phyloP scores from a whole-genome alignment of 2,797 vertebrate genomes.

The Serranus cabrilla region DNA sequence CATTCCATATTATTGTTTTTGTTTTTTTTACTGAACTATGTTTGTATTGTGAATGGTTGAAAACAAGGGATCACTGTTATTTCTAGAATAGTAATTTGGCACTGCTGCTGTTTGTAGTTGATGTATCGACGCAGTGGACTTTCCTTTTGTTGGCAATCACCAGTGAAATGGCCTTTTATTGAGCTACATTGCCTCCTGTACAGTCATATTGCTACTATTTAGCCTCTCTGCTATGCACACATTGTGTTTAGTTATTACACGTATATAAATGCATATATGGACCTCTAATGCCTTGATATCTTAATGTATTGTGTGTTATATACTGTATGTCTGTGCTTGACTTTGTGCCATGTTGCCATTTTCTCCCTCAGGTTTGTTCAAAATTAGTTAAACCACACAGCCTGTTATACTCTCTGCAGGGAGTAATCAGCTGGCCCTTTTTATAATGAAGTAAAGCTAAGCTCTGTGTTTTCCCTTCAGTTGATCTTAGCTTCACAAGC shows the following conservation, averaged over 20 bases:
- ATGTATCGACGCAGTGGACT: slow-evolving; percentile 46
- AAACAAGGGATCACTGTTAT: slow-evolving; percentile 81
- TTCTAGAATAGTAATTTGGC: slow-evolving; percentile 66
- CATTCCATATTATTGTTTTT: slow-evolving; percentile 76
- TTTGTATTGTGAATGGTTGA: slow-evolving; percentile 66
- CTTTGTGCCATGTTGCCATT: slow-evolving; percentile 78
- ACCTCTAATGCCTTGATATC: slow-evolving; percentile 62
- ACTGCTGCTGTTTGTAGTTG: slow-evolving; percentile 67
- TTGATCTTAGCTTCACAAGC: slow-evolving; percentile 30
- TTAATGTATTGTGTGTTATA: slow-evolving; percentile 57
- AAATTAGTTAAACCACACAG: slow-evolving; percentile 58
- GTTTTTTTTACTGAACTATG: slow-evolving; percentile 54
- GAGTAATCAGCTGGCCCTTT: slow-evolving; percentile 47
- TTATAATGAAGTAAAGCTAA: slow-evolving; percentile 52
- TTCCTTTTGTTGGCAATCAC: slow-evolving; percentile 78
- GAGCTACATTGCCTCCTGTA: slow-evolving; percentile 46
- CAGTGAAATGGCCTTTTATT: slow-evolving; percentile 54
- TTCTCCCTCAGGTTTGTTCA: slow-evolving; percentile 76
- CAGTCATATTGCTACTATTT: slow-evolving; percentile 45
- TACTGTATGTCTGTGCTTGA: slow-evolving; percentile 70
- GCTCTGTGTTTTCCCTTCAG: slow-evolving; percentile 40
- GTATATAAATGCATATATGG: slow-evolving; percentile 53
- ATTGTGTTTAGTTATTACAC: slow-evolving; percentile 53
- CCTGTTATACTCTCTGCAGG: slow-evolving; percentile 66
- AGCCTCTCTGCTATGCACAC: slow-evolving; percentile 54